Base-by-base conservation (phyloP, 2,888 invertebrate genomes). In the Lasioglossum lativentre region DNA sequence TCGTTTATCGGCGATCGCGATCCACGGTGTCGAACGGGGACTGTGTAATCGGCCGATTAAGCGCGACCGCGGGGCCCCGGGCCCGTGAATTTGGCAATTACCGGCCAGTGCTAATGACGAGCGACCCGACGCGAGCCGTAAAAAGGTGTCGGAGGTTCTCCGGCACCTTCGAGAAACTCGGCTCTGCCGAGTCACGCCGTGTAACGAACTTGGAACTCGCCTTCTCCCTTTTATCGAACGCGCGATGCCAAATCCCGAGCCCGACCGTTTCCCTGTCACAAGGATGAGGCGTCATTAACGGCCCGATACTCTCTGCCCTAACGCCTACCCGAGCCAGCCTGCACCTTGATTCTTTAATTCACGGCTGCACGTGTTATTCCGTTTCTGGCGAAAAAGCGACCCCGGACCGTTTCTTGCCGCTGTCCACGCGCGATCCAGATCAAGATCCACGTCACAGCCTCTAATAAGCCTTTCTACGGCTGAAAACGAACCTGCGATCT, bases 121-220 rank as follows among this genome's bases (percentile, higher is more conserved):
- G 86, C 83, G 89, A 86, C 82, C 73, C 80, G 80, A 75, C 74
- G 82, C 81, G 78, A 78, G 78, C 68, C 66, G 71, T 83, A 85
- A 85, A 81, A 86, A 89, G 83, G 78, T 82, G 89, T 77, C 78
- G 75, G 82, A 82, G 85, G 59, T 34, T 66, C 66, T 34, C 66
- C 73, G 77, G 81, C 83, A 72, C 77, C 87, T 86, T 80, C 78
- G 80, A 88, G 90, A 88, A 87, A 77, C 81, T 83, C 91, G 90
- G 93, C 88, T 92, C 88, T 93, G 94, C 93, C 92, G 92, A 95
- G 95, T 95, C 95, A 95, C 93, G 91, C 89, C 93, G 92, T 91
- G 93, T 95, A 95, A 95, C 95, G 94, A 95, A 94, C 94, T 94
- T 91, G 91, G 82, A 75, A 30, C 75, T 71, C 71, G 71, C 27